Conservation (phyloP, 2,888 invertebrate species). For the Caenorhabditis sinica region DNA sequence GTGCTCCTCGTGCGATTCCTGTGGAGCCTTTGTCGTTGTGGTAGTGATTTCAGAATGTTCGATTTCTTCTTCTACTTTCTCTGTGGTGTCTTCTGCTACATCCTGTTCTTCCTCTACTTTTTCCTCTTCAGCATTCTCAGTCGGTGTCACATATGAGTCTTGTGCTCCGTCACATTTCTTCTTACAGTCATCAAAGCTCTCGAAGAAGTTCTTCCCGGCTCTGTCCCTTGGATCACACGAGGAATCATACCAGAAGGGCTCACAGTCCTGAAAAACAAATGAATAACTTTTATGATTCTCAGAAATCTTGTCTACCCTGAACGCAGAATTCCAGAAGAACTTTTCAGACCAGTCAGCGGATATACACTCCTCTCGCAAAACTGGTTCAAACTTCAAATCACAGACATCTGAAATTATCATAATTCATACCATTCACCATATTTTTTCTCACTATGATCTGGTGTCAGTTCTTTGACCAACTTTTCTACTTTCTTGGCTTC, state of each 20-base stretch:
- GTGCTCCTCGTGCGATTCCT: conserved; percentile 19
- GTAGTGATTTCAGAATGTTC: not conserved
- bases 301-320: conserved; percentile 11
- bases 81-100: not conserved
- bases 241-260: conserved; percentile 82
- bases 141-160: conserved; percentile 30
- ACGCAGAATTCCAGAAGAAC: conserved; percentile 71
- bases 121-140: not conserved
- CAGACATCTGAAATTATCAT: conserved; percentile 59
- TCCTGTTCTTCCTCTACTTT: not conserved
- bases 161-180: conserved; percentile 20
- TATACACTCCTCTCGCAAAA: conserved; percentile 70
- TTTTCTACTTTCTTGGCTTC: conserved; percentile 57
- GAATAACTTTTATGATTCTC: not conserved
- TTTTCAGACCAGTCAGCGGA: conserved; percentile 71
- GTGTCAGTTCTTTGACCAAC: conserved; percentile 66
- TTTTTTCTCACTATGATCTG: conserved; percentile 55
- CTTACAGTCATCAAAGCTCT: conserved; percentile 62
- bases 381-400: conserved; percentile 62
- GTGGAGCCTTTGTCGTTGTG: conserved; percentile 6
- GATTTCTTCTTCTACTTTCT: conserved; percentile 13
- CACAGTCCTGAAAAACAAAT: conserved; percentile 70
- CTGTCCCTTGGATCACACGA: conserved; percentile 72
- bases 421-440: not conserved
- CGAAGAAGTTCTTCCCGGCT: conserved; percentile 73